A percentile compares a stretch with the other conserved stretches of the same genome.
Conservation (phyloP, 2,113 vertebrate genomes). For the Gadus macrocephalus region DNA sequence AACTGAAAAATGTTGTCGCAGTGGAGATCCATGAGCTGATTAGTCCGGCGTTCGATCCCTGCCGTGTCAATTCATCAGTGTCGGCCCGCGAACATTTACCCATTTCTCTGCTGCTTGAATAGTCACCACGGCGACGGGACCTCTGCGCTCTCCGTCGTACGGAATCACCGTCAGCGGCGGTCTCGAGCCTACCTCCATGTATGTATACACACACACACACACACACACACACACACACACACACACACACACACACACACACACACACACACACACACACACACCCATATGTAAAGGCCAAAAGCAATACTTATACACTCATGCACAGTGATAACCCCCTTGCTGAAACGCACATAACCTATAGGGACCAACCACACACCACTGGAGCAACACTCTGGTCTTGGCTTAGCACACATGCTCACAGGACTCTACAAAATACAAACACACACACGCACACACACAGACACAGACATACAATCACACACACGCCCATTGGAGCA, state of each 20-base stretch:
- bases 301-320: conserved; percentile 28
- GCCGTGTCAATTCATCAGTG: conserved; percentile 67
- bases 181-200: conserved; percentile 28
- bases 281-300: conserved; percentile 21
- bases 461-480: background rate
- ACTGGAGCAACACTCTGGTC: conserved; percentile 13
- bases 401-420: conserved; percentile 24
- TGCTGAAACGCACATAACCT: conserved; percentile 15
- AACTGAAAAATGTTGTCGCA: conserved; percentile 72
- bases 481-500: conserved; percentile 39
- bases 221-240: conserved; percentile 17
- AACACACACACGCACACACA: conserved; percentile 8
- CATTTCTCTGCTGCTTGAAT: conserved; percentile 55
- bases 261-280: conserved; percentile 7
- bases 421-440: conserved; percentile 14
- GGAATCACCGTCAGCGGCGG: conserved; percentile 45
- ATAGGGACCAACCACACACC: background rate
- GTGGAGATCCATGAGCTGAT: conserved; percentile 65
- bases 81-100: conserved; percentile 53
- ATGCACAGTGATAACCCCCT: conserved; percentile 32
- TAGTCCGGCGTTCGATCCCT: conserved; percentile 63
- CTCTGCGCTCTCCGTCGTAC: conserved; percentile 68
- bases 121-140: conserved; percentile 62
- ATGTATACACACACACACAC: conserved; percentile 24
- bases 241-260: conserved; percentile 27